Evolutionary conservation across 2,113 vertebrate species (phyloP), one percentile per base, ranked within the genome.

Genomic region (Phasianus colchicus): DNA sequence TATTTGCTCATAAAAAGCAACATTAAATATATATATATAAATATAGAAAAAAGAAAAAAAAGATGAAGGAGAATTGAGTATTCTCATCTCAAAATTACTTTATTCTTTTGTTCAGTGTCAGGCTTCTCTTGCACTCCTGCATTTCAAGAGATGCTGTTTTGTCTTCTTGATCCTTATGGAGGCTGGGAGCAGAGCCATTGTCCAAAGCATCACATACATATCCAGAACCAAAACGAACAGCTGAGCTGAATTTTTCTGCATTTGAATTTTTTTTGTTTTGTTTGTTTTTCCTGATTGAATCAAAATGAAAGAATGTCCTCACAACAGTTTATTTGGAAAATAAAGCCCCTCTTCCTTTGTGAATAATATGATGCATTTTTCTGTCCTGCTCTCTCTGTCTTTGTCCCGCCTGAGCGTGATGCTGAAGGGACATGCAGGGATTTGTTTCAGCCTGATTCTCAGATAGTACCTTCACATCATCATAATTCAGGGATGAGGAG

Each of bases 141-240:
- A 45, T 50, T 74, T 55, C 70, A n/a, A 70, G 45, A 30, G 40
- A 60, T 50, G 40, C 2, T 86, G 61, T 30, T 89, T 89, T 65
- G 38, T 42, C 60, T 52, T 29, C 60, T 82, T 0, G 0, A 76
- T 20, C 29, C 47, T 85, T 43, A 78, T 30, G 45, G 30, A 69
- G 21, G 29, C 12, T 89, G 29, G 22, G 36, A 77, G 45, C 3
- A 40, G 27, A 61, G 45, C 27, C 20, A 12, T 8, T 34, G 55
- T 29, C 34, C 58, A 24, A 48, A 50, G 24, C 21, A 43, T 66
- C 45, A 12, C 3, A 4, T 50, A 27, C 40, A 40, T 8, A 60
- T 20, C 34, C 50, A 61, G 67, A 86, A 60, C 1, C 0, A 5
- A 87, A 57, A 2, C 0, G 2, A 17, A 20, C 17, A 57, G 20